Base-by-base conservation (phyloP, 2,113 vertebrate genomes). In the Calypte anna region DNA sequence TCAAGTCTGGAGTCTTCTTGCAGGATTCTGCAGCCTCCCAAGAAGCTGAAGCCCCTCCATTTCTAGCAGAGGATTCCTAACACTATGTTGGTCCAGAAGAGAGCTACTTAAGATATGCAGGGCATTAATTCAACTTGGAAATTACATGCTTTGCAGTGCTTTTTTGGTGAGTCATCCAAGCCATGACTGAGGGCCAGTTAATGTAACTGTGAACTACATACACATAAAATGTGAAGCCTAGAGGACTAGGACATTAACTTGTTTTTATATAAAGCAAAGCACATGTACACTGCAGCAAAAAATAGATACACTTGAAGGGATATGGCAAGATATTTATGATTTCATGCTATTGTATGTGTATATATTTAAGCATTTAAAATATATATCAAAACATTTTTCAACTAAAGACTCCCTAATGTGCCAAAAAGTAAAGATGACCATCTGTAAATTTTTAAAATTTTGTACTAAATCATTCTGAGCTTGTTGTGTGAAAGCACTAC, bases 241-340 rank as follows among this genome's bases (percentile, higher is more conserved):
- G 40, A 40, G 40, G 40, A 40, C 40, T 40, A 40, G 40, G 40
- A 80, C 59, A 82, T 38, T 28, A 85, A 69, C 5, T 59, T 50
- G 7, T 3, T 86, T 95, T 96, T 93, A 92, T 95, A 94, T 95
- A 95, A 96, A 96, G 36, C 44, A 84, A 24, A 95, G 44, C 68
- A 91, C 62, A 89, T 62, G 30, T 78, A 73, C 17, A 25, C 12
- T 63, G 7, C 28, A 93, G 50, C 90, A 72, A 94, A 96, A 90
- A 91, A 82, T 23, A 96, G 82, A 90, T 54, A 87, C 58, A 48
- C 46, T 94, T 96, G 62, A 64, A 94, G 73, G 31, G 54, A 67
- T 58, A 76, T 73, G 3, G 76, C 57, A 69, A 83, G 54, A 81
- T 84, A 74, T 86, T 69, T 67, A 82, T n/a, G 3, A 78, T 51